These are phyloP conservation scores for Cynopterus brachyotis DNA, from an alignment of 2,113 vertebrate species.

Conservation along the genomic window DNA sequence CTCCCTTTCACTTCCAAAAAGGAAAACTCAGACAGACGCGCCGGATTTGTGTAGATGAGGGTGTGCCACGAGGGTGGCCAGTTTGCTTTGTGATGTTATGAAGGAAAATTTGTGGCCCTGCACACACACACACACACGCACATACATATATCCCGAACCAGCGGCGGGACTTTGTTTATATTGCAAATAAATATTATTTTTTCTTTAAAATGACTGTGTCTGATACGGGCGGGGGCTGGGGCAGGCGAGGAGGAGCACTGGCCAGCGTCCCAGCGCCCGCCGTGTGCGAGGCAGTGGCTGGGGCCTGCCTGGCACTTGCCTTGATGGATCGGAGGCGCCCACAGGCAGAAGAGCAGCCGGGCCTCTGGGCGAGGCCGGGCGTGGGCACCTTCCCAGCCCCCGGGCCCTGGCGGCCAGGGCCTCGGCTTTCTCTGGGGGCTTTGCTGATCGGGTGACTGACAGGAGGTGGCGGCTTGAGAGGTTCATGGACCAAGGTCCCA, in stretches of 20 bases:
- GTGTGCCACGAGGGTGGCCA: slow-evolving; percentile 89
- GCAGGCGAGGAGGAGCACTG: background rate
- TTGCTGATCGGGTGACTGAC: too few relatives aligned
- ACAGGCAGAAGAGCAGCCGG: background rate
- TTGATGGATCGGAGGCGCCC: background rate
- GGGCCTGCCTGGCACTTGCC: background rate
- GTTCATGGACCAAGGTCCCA: background rate
- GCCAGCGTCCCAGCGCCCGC: background rate
- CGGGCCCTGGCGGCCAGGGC: background rate
- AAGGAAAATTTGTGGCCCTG: slow-evolving; percentile 94
- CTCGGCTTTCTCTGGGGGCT: background rate
- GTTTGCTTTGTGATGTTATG: slow-evolving; percentile 93
- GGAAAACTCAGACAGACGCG: slow-evolving; percentile 84
- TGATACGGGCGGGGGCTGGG: background rate
- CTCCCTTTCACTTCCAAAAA: slow-evolving; percentile 83
- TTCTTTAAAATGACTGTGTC: slow-evolving; percentile 89
- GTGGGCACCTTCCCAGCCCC: background rate
- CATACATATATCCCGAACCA: slow-evolving; percentile 91
- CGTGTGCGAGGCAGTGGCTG: background rate
- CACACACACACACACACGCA: slow-evolving; percentile 72
- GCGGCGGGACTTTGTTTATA: slow-evolving; percentile 98
- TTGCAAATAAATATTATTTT: slow-evolving; percentile 99
- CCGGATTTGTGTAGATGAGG: slow-evolving; percentile 89
- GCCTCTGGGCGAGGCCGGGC: too few relatives aligned
- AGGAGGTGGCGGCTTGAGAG: background rate